Base-by-base conservation (phyloP, 2,888 invertebrate genomes). In the Acanthosepion esculentum region DNA sequence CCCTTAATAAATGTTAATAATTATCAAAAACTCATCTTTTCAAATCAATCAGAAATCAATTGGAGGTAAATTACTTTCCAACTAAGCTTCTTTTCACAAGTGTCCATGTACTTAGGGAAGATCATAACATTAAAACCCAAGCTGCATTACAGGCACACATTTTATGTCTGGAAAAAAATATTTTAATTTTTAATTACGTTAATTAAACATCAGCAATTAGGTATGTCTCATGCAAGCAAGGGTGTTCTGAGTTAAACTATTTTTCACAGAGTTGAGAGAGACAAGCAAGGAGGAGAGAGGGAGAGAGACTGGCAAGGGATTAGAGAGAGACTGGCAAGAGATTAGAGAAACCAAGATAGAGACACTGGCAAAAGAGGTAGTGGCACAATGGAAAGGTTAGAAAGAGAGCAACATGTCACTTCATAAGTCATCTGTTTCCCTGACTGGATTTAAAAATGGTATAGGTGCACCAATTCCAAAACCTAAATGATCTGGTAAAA, bases 141-240 rank as follows among this genome's bases (percentile, higher is more conserved):
- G 78, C 78, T 18, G 78, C 78, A n/a, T 78, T 78, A 33, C n/a
- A 15, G n/a, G 18, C 8, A n/a, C n/a, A 78, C 33, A 78, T 78
- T 78, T n/a, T n/a, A 78, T 5, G 78, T 78, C 78, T 33, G n/a
- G 18, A 78, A 78, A 33, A n/a, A 78, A 78, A 3, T n/a, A 78
- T 78, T n/a, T n/a, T 78, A 78, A 78, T 78, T 78, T 78, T 78
- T 78, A 78, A 78, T 78, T 78, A 78, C 33, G n/a, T 78, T 78
- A 78, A 78, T 78, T 78, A 78, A 78, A 78, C n/a, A 78, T 15
- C n/a, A 78, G n/a, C 78, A 78, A 78, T 78, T 15, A 78, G 78
- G 78, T n/a, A 12, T 78, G 78, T 78, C 78, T n/a, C n/a, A n/a
- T n/a, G n/a, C n/a, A n/a, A n/a, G n/a, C 78, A 78, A n/a, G n/a